A percentile compares a stretch with the other conserved stretches of the same genome.
phyloP scores from a whole-genome alignment of 2,113 vertebrate species.

The western clawed frog (Xenopus tropicalis) region DNA sequence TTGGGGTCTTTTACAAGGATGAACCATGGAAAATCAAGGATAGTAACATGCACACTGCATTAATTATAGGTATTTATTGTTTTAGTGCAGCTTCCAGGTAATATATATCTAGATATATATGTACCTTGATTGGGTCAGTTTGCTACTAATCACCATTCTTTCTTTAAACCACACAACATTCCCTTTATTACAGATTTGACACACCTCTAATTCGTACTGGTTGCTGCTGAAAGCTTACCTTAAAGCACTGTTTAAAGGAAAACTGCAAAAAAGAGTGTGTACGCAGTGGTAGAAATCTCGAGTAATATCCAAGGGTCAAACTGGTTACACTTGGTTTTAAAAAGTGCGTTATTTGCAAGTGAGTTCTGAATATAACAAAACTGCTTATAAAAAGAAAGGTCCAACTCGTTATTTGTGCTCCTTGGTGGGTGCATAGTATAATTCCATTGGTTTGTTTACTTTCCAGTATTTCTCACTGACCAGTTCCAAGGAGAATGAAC shows the following conservation, averaged over 20 bases:
- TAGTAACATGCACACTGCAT: too few species aligned
- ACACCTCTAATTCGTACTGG: background rate
- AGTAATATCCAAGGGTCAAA: background rate
- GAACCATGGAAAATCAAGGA: too few species aligned
- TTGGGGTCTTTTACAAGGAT: too few species aligned
- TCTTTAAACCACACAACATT: background rate
- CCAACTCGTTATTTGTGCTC: conserved; percentile 86
- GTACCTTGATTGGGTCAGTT: too few species aligned
- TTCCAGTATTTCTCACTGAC: conserved; percentile 99
- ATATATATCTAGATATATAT: too few species aligned
- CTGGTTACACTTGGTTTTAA: background rate
- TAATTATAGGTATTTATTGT: too few species aligned
- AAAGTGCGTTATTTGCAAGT: conserved; percentile 39
- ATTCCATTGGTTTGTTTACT: conserved; percentile 99
- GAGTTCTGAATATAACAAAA: background rate
- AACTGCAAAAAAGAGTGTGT: background rate
- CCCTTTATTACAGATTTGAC: background rate
- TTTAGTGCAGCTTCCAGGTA: too few species aligned
- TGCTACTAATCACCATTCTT: too few species aligned
- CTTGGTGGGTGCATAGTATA: conserved; percentile 97
- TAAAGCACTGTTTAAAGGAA: background rate
- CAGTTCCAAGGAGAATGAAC: conserved; percentile 95
- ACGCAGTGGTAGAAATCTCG: background rate
- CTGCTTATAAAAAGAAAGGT: background rate
- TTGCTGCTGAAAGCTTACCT: background rate